Conservation (phyloP, 2,797 vertebrate species). For the Notolepis coatsorum region DNA sequence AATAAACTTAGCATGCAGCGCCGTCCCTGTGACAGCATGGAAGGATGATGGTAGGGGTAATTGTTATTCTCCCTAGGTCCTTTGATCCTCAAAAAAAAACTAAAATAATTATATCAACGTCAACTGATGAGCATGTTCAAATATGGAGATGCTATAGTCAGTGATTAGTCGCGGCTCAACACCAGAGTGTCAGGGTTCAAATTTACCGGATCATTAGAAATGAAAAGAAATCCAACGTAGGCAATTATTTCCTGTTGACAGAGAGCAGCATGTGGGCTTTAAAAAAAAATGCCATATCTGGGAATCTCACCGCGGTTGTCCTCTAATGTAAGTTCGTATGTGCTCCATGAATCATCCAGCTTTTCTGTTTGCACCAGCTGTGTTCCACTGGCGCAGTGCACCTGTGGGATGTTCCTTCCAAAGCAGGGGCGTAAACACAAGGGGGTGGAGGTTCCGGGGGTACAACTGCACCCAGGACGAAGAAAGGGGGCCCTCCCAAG, state of each 20-base stretch:
- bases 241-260: conserved; percentile 63
- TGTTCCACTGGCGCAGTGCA: conserved; percentile 24
- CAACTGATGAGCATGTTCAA: conserved; percentile 26
- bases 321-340: conserved; percentile 50
- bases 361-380: conserved; percentile 58
- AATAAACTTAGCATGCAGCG: conserved; percentile 23
- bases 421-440: too few species aligned
- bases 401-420: too few species aligned
- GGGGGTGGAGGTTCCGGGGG: too few species aligned
- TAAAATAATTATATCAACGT: too few species aligned
- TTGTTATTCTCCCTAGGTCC: conserved; percentile 15
- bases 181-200: conserved; percentile 48
- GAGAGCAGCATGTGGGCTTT: conserved; percentile 16
- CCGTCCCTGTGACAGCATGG: conserved; percentile 8
- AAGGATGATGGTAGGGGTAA: too few species aligned
- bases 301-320: conserved; percentile 36
- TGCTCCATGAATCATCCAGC: conserved; percentile 57
- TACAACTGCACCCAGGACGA: too few species aligned
- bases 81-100: too few species aligned
- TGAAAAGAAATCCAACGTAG: conserved; percentile 60
- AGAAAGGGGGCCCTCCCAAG: too few species aligned
- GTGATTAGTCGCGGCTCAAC: too few species aligned
- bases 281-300: conserved; percentile 40
- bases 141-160: conserved; percentile 14
- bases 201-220: conserved; percentile 75